These are phyloP conservation scores for Andrena cerasifolii DNA, from an alignment of 1,140 invertebrate species.

Conservation along the genomic window DNA sequence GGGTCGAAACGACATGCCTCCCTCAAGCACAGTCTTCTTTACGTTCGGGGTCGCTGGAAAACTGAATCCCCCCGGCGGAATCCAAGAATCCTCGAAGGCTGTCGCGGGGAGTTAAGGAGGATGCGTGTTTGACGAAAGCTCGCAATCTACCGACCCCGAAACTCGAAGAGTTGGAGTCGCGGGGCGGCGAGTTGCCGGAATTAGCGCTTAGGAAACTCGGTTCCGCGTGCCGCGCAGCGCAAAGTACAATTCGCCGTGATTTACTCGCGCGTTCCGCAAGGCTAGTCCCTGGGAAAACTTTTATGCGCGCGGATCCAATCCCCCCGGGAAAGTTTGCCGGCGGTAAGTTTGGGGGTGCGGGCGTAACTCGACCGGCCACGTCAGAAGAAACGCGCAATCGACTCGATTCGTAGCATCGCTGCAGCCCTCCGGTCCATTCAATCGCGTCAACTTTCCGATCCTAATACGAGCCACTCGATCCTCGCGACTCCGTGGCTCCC, in stretches of 20 bases:
- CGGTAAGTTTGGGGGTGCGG: background rate
- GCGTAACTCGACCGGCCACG: background rate
- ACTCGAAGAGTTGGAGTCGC: no score
- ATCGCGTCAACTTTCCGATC: background rate
- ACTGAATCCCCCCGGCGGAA: no score
- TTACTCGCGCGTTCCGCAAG: constrained; percentile 5
- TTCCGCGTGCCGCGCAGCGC: background rate
- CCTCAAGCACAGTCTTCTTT: no score
- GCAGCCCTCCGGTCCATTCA: background rate
- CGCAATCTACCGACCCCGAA: no score
- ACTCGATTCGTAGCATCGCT: background rate
- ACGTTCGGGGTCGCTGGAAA: no score
- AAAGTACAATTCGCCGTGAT: background rate
- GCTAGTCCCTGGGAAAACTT: constrained; percentile 12
- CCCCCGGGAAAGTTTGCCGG: background rate
- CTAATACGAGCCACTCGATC: background rate
- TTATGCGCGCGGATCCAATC: constrained; percentile 6
- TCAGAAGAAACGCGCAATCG: constrained; percentile 16
- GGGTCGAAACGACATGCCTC: no score
- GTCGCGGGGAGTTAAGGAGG: no score
- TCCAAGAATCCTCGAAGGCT: background rate
- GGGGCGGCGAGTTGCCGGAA: background rate
- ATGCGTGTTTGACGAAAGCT: no score
- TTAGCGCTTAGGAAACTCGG: constrained; percentile 7
- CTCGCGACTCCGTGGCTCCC: background rate